Evolutionary conservation across 2,113 vertebrate species (phyloP).

Genomic region (Lophotis ruficrista): DNA sequence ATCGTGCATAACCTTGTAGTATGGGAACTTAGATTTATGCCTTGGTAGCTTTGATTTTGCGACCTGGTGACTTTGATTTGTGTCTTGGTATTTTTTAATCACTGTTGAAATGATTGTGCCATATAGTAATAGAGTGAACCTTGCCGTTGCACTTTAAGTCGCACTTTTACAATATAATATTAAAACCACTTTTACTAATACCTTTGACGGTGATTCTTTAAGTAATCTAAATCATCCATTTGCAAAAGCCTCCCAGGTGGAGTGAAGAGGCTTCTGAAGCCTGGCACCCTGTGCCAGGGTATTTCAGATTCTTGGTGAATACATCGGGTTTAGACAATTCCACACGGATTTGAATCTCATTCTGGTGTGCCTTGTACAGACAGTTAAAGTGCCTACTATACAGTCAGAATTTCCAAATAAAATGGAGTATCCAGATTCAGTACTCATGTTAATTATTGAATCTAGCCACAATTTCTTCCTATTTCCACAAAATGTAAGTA

Average conservation of each 20-base stretch:
- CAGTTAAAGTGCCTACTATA: background rate
- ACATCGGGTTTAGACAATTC: background rate
- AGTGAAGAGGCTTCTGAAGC: background rate
- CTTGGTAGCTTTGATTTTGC: too few species aligned
- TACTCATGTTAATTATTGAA: background rate
- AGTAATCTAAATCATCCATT: too few species aligned
- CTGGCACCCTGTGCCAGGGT: background rate
- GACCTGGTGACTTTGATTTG: too few species aligned
- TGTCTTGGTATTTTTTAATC: too few species aligned
- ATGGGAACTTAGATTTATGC: too few species aligned
- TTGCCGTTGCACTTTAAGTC: too few species aligned
- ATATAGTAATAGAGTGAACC: too few species aligned
- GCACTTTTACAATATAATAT: too few species aligned
- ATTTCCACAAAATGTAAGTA: background rate
- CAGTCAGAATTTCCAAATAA: background rate
- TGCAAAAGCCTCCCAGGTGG: background rate
- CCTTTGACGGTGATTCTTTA: too few species aligned
- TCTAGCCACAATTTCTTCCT: background rate
- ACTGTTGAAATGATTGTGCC: too few species aligned
- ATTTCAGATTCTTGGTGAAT: background rate
- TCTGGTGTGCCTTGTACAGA: background rate
- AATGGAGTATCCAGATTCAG: background rate
- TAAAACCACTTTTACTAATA: too few species aligned
- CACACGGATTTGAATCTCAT: background rate
- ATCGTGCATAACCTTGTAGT: too few species aligned